Evolutionary conservation across 1,140 invertebrate species (phyloP), one percentile per base, ranked within the genome.

Genomic region (Mesaphorura yosii): DNA sequence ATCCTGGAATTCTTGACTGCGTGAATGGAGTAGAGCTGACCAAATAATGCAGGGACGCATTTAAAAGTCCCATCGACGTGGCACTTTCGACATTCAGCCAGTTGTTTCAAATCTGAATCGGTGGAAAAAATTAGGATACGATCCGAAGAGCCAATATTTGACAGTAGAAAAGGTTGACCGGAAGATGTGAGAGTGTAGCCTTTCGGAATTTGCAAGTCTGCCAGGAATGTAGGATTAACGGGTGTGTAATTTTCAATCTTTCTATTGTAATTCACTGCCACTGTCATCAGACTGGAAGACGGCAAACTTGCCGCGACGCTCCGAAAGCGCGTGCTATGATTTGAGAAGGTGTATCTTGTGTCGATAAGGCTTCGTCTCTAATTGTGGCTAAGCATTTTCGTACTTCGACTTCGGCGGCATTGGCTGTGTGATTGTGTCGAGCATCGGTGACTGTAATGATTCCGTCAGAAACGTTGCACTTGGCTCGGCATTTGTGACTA

Each of bases 41-140:
- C 7, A 42, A 10, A n/a, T 52, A 15, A 19, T 4, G 7, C 10
- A 52, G 38, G 6, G 17, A 6, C 20, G n/a, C 28, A 28, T 28
- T 44, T 52, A 29, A 52, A 52, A 3, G 50, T 52, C 15, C 50
- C 50, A 26, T 52, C 50, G 7, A 25, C 15, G 31, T 52, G 31
- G 39, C 50, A 52, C 10, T 52, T 14, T 2, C 10, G 20, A 52
- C 17, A 38, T 44, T 10, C 6, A 17, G 12, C 2, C 2, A 52
- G 22, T 17, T 29, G 27, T 15, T 44, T 19, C 14, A 52, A 20
- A 44, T 44, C 34, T n/a, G 15, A 14, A 19, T 17, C 7, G 3
- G 50, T 52, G 5, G 38, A 7, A 44, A 52, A 52, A 3, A 52
- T 12, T 4, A 52, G 25, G 28, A 52, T 44, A 2, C 50, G 50